These are phyloP conservation scores for Xiphophorus hellerii DNA, from an alignment of 2,113 vertebrate genomes.

Conservation along the genomic window DNA sequence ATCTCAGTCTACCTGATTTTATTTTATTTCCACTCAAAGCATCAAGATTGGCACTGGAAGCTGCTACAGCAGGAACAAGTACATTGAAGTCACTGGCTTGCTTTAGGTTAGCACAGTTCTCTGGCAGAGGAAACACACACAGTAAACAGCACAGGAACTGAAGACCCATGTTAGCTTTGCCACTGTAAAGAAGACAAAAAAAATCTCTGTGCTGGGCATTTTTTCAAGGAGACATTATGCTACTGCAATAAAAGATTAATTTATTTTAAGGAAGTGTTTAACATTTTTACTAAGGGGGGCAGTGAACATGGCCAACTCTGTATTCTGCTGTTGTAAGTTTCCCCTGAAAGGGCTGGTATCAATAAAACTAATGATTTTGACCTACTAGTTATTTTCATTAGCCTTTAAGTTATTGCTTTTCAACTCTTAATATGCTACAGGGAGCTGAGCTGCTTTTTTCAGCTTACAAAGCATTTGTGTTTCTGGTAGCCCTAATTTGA, in stretches of 20 bases:
- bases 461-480: not conserved
- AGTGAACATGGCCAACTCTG: not conserved
- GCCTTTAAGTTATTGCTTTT: slow-evolving; percentile 1
- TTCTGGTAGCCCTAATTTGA: not conserved
- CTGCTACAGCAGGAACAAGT: too few species aligned
- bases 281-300: not conserved
- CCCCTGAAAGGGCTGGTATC: not conserved
- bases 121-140: too few species aligned
- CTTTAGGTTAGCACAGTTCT: too few species aligned
- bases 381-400: not conserved
- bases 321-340: not conserved
- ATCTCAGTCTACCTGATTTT: too few species aligned
- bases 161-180: not conserved
- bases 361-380: slow-evolving; percentile 1
- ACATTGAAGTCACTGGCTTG: too few species aligned
- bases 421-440: not conserved
- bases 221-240: not conserved
- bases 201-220: not conserved
- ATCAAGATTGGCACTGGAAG: too few species aligned
- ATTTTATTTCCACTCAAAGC: too few species aligned
- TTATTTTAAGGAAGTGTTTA: not conserved
- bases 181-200: not conserved
- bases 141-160: not conserved
- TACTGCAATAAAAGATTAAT: not conserved
- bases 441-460: not conserved